Evolutionary conservation across 2,113 vertebrate species (phyloP).

Genomic region (Hydrolagus affinis): DNA sequence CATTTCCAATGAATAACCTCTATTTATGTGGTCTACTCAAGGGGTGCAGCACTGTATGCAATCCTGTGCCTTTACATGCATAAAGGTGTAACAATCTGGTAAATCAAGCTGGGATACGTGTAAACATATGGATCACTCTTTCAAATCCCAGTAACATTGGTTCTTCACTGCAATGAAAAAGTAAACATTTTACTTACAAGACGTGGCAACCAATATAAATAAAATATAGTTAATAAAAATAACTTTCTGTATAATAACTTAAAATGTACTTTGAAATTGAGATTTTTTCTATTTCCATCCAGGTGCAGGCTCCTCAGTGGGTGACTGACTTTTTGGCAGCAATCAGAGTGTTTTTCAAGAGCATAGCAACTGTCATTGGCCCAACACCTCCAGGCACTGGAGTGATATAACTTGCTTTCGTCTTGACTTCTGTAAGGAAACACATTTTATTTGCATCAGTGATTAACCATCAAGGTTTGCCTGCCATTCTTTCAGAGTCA

Average conservation of each 20-base stretch:
- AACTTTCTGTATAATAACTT: neutral
- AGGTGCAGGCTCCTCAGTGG: slow-evolving; percentile 47
- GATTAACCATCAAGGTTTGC: no score
- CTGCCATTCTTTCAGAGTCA: no score
- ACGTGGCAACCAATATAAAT: neutral
- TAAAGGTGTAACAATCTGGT: neutral
- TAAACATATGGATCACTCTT: neutral
- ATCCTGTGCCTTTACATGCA: neutral
- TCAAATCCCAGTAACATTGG: neutral
- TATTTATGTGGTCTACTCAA: neutral
- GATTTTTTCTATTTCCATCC: neutral
- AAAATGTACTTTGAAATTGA: neutral
- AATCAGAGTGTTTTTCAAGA: slow-evolving; percentile 78
- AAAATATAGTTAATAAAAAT: slow-evolving; percentile 5
- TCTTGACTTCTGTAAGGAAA: slow-evolving; percentile 68
- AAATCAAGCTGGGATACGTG: neutral
- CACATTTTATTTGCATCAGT: slow-evolving; percentile 16
- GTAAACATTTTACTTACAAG: neutral
- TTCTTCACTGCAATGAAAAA: neutral
- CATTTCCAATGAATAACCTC: neutral
- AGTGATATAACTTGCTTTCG: slow-evolving; percentile 79
- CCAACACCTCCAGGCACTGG: slow-evolving; percentile 82
- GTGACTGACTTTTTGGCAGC: slow-evolving; percentile 68
- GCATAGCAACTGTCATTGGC: slow-evolving; percentile 82
- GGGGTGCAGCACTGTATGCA: neutral